Evolutionary conservation across 1,140 invertebrate genomes (phyloP), one percentile per base, ranked within the genome.

Genomic region (Ylistrum balloti): DNA sequence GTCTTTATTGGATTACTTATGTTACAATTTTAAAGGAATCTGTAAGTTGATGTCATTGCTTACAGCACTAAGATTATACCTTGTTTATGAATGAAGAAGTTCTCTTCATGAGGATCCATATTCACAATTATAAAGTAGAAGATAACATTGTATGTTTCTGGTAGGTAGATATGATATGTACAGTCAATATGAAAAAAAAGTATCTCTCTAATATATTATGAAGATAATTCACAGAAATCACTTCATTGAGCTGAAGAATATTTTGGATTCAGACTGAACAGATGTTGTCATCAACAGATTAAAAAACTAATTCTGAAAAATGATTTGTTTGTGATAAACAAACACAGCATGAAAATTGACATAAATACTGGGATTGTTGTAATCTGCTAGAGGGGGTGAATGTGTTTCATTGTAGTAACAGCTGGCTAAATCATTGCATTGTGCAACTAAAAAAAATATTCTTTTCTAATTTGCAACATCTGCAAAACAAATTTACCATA

Each of bases 311-410:
- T 74, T 11, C 28, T 7, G n/a, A 74, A 74, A 74, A 74, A 74
- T 74, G 56, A 74, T n/a, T 74, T 74, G 56, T 74, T 74, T 74
- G 22, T n/a, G n/a, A 74, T 74, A 74, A 74, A 74, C n/a, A 74
- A 74, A 74, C 56, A 74, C 56, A 74, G 56, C n/a, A 74, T 74
- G 22, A 74, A 74, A 28, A 28, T 74, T 28, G 56, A n/a, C 56
- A 74, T 74, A 74, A 74, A 74, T 74, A 28, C n/a, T 7, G n/a
- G 56, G 56, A 74, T 28, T 48, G 45, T 48, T 48, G 45, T 28
- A 74, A 74, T 74, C 56, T 74, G 56, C 56, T 74, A 28, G 5
- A 74, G 56, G 56, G 56, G 56, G 20, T 17, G 41, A 45, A 9
- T 45, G 41, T 74, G 41, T 74, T 74, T 28, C 56, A 28, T n/a